phyloP scores from a whole-genome alignment of 2,113 vertebrate species.

The Murina feae region DNA sequence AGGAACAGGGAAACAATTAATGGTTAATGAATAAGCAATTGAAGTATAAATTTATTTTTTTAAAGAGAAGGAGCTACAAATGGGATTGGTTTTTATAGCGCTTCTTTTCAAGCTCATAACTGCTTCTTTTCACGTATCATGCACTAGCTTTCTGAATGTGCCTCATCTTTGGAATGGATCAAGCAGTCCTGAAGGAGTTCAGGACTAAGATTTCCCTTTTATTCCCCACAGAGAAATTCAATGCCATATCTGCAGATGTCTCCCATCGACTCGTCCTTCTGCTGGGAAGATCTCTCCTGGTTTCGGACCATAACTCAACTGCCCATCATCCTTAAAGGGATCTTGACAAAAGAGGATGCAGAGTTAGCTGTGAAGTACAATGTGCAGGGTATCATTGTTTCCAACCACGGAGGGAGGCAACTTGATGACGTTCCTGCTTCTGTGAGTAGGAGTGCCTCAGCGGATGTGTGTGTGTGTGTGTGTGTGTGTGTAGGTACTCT shows the following conservation, averaged over 20 bases:
- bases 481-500: not conserved
- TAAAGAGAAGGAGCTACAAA: not conserved
- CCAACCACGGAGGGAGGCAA: slow-evolving; percentile 96
- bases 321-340: slow-evolving; percentile 96
- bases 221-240: slow-evolving; percentile 75
- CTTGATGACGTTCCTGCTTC: slow-evolving; percentile 92
- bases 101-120: not conserved
- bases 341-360: slow-evolving; percentile 96
- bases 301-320: slow-evolving; percentile 88
- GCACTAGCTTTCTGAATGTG: not conserved
- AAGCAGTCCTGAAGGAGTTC: not conserved
- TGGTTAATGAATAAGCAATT: not conserved
- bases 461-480: not conserved
- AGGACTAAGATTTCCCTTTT: not conserved
- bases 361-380: slow-evolving; percentile 92
- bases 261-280: slow-evolving; percentile 86
- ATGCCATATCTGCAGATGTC: slow-evolving; percentile 83
- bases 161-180: not conserved
- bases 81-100: not conserved
- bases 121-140: not conserved
- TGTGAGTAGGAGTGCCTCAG: slow-evolving; percentile 76
- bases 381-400: slow-evolving; percentile 93
- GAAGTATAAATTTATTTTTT: not conserved
- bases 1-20: not conserved
- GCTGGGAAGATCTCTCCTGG: slow-evolving; percentile 93